Evolutionary conservation across 2,888 invertebrate species (phyloP).

Genomic region (Erpobdella octoculata): DNA sequence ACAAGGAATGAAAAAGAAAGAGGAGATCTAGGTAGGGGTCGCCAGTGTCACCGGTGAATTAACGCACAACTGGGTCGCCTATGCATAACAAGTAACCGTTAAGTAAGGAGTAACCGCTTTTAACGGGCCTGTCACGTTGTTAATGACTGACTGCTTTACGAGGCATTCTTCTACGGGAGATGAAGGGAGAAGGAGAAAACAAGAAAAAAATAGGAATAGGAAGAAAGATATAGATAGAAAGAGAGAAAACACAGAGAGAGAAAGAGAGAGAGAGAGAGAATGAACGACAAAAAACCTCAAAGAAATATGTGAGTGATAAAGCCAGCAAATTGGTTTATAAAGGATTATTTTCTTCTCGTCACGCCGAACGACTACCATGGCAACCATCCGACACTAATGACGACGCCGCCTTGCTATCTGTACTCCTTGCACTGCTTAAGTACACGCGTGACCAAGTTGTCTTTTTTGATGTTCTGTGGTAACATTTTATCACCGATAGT

Average conservation of each 20-base stretch:
- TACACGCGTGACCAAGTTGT: no score
- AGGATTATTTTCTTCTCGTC: neutral
- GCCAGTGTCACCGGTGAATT: neutral
- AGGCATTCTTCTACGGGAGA: neutral
- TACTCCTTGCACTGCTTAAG: no score
- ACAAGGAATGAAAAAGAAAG: neutral
- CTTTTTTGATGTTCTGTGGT: no score
- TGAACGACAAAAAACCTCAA: neutral
- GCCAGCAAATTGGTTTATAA: neutral
- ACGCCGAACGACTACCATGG: neutral
- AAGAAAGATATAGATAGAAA: neutral
- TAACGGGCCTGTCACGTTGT: neutral
- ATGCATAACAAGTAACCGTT: constrained; percentile 3
- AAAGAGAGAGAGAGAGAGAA: neutral
- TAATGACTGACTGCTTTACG: neutral
- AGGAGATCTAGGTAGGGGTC: neutral
- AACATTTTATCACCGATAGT: no score
- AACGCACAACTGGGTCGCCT: neutral
- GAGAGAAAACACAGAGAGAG: neutral
- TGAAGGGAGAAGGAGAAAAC: neutral
- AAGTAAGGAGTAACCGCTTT: neutral
- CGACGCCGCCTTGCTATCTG: neutral
- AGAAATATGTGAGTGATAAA: no score
- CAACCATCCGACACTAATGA: neutral
- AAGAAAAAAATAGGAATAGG: neutral